Base-by-base conservation (phyloP, 2,113 vertebrate genomes). In the Beaufortia kweichowensis region DNA sequence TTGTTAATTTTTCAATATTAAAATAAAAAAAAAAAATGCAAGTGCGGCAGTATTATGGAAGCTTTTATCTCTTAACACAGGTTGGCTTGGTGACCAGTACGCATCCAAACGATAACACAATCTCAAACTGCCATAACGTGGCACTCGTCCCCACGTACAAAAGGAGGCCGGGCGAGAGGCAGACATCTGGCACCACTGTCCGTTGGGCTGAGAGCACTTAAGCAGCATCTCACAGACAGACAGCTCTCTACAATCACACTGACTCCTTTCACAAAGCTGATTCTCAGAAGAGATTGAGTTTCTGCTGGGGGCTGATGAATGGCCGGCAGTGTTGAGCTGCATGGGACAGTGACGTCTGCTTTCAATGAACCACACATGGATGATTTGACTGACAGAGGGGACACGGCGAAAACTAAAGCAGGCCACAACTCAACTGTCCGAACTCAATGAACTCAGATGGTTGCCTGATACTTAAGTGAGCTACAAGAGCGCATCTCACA, bases 151-250 rank as follows among this genome's bases (percentile, higher is more conserved):
- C 6, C 23, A 0, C 3, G 43, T 24, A n/a, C 24, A 48, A 48
- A 67, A 29, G 60, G 43, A 50, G 60, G 71, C 56, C 26, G 4
- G 71, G 46, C n/a, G 39, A 59, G 66, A 46, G 24, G 15, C 65
- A 80, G 78, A 64, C 65, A 63, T 79, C 69, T 79, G 77, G 82
- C 50, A 70, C 64, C 62, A 78, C 59, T 64, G 65, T 75, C 46
- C n/a, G 46, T 59, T 57, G 35, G 19, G 55, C 59, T 48, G 75
- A 64, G 60, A 77, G 61, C 39, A 21, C 55, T 63, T 33, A 7
- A 43, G 50, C 14, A 15, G 29, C 74, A 14, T 70, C 78, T 79
- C 61, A 24, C 48, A 11, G 26, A 55, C 56, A 62, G 6, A 43
- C 41, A 55, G 17, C 31, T 15, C 82, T 73, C 14, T 67, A 55